Percentiles rank a stretch among this genome's conserved stretches.
These are phyloP conservation scores for Nomada flava DNA, from an alignment of 2,888 invertebrate genomes.

Conservation along the genomic window DNA sequence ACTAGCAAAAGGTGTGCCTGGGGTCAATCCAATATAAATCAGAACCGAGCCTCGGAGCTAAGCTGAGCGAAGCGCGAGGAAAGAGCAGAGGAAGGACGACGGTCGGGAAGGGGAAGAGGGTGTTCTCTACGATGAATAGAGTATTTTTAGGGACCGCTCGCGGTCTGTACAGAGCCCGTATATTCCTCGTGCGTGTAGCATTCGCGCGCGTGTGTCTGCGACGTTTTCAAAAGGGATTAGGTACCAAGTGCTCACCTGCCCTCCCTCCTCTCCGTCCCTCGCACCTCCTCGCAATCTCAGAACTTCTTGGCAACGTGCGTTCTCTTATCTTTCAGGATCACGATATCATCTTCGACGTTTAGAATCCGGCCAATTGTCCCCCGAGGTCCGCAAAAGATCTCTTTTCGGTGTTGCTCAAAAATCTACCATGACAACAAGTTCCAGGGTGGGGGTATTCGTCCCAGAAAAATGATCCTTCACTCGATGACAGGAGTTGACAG, in stretches of 20 bases:
- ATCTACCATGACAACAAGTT: too few relatives aligned
- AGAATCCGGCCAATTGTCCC: too few relatives aligned
- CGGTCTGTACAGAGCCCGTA: conserved; percentile 54
- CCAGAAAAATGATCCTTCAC: too few relatives aligned
- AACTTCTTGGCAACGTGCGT: conserved; percentile 24
- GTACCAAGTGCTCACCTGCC: conserved; percentile 70
- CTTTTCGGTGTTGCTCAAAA: too few relatives aligned
- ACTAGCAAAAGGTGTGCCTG: conserved; percentile 74
- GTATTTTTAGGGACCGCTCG: conserved; percentile 69
- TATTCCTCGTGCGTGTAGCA: conserved; percentile 16
- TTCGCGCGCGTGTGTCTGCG: conserved; percentile 53
- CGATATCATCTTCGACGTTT: background rate
- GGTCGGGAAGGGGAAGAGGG: conserved; percentile 24
- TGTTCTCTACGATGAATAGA: conserved; percentile 66
- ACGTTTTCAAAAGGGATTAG: conserved; percentile 71
- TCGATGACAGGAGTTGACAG: too few relatives aligned
- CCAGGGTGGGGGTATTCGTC: too few relatives aligned
- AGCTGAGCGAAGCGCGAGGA: conserved; percentile 39
- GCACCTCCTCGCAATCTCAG: conserved; percentile 23
- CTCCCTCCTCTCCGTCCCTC: conserved; percentile 38
- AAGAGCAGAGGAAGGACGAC: conserved; percentile 28
- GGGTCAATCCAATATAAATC: conserved; percentile 82
- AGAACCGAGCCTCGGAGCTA: conserved; percentile 70
- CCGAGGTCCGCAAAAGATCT: too few relatives aligned
- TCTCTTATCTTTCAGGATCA: conserved; percentile 10